Evolutionary conservation across 2,113 vertebrate genomes (phyloP), one percentile per base, ranked within the genome.

Genomic region (Solenodon paradoxus): DNA sequence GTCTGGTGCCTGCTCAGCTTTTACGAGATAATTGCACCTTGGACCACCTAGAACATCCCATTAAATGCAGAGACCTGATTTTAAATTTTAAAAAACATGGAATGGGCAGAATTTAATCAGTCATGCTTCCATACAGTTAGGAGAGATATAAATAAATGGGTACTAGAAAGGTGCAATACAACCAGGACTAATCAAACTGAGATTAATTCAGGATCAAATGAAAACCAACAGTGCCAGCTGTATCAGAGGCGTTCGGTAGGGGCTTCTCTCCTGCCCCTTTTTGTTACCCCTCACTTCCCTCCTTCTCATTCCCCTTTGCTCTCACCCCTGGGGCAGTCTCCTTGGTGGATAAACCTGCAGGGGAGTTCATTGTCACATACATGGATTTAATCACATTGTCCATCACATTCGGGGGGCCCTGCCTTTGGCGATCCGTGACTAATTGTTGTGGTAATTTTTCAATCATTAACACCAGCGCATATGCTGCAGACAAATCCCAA

Each of bases 331-430:
- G 97, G 98, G 96, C 96, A 95, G 93, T 83, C 97, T 98, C 98
- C 97, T 97, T 10, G 97, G 97, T 97, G 97, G 97, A 99, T 99
- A 98, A 98, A 98, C 98, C 98, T 98, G 98, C 98, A 97, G 98
- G 98, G 98, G 97, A 98, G 99, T 99, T 99, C 99, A 99, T 99
- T 99, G 99, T 99, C 98, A 98, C 98, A 99, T 99, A 99, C 99
- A 99, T 87, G 98, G 98, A 95, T 99, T 99, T 99, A 99, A 99
- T 99, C 99, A 99, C 98, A 99, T 99, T 99, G 99, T 98, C 98
- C 98, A 96, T 96, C 96, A 98, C 75, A 97, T 98, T 98, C 42
- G 92, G 98, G n/a, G 98, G 98, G 97, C 98, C 98, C 97, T 97
- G 98, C 98, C 97, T 98, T 96, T 98, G 98, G 98, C 97, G 97